Conservation (phyloP, 2,888 invertebrate species). For the Hedychridium roseum region DNA sequence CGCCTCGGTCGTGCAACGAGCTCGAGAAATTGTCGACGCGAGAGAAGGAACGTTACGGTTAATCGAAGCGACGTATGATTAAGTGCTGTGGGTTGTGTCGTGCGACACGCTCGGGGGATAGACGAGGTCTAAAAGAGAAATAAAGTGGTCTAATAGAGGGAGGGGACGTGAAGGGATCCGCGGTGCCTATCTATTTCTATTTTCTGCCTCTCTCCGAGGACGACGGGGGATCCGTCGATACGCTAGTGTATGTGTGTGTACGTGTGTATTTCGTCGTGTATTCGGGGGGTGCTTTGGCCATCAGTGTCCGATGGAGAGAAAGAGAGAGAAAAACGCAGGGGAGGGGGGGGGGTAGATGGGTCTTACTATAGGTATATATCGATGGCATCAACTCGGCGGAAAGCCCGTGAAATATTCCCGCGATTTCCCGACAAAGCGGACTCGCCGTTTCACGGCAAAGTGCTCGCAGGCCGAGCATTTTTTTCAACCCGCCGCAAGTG, state of each 20-base stretch:
- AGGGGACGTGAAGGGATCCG: constrained; percentile 9
- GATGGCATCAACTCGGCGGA: constrained; percentile 34
- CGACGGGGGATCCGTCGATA: constrained; percentile 12
- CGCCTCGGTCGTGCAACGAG: too few species aligned
- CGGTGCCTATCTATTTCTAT: constrained; percentile 48
- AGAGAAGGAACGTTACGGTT: too few species aligned
- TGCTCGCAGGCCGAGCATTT: constrained; percentile 57
- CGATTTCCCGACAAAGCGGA: constrained; percentile 57
- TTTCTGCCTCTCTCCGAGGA: constrained; percentile 37
- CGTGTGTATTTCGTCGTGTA: too few species aligned
- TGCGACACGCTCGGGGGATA: too few species aligned
- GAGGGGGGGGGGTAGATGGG: neutral
- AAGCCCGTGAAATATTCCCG: constrained; percentile 53
- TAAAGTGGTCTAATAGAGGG: constrained; percentile 1
- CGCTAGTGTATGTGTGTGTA: too few species aligned
- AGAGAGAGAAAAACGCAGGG: neutral
- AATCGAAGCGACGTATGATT: too few species aligned
- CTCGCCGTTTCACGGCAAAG: constrained; percentile 48
- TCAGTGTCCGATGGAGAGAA: neutral
- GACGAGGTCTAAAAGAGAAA: constrained; percentile 6
- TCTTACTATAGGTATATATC: constrained; percentile 48
- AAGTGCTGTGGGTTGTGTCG: too few species aligned
- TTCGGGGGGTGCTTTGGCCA: too few species aligned
- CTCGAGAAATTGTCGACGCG: too few species aligned
- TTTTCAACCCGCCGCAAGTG: constrained; percentile 37